Evolutionary conservation across 2,888 invertebrate species (phyloP), one percentile per base, ranked within the genome.

Genomic region (Apamea sordens): DNA sequence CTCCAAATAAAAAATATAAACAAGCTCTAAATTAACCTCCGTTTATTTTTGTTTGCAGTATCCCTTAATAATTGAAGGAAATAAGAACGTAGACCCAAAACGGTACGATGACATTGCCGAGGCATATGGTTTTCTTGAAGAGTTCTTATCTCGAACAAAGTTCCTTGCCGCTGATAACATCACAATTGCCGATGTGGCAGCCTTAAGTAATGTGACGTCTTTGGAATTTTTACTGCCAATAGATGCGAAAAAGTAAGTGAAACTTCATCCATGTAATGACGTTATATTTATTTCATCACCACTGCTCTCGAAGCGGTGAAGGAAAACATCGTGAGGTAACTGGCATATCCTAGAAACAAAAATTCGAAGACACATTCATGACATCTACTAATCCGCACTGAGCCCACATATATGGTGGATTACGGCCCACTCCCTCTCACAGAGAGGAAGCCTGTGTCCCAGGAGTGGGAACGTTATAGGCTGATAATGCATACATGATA

Each of bases 221-320:
- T 36, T 73, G 59, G 81, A 74, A n/a, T 18, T 6, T 11, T 21
- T 82, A n/a, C 36, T 70, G 36, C 68, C 80, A 7, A 53, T 82
- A 21, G 81, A 85, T 2, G 73, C 28, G 13, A 28, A 67, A 70
- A 80, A 82, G 82, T 82, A 85, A 85, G 85, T 80, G 11, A 21
- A 21, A 47, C 1, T 50, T 47, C 6, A 68, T n/a, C 18, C 61
- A 18, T n/a, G 59, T n/a, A 13, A 24, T 24, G 4, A 11, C 10
- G 24, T 8, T 53, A 11, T 56, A 50, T 50, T 50, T 50, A 50
- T 50, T 50, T 50, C 6, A 53, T 53, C 21, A 53, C 21, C 18
- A 53, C 50, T 53, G 50, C 21, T 21, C 50, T 53, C 21, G 2
- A 53, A 21, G 50, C 50, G 50, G 21, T 21, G 21, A 53, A 53